Percentiles rank a stretch among this genome's conserved stretches.
These are phyloP conservation scores for Talpa occidentalis DNA, from an alignment of 2,113 vertebrate species.

Conservation along the genomic window DNA sequence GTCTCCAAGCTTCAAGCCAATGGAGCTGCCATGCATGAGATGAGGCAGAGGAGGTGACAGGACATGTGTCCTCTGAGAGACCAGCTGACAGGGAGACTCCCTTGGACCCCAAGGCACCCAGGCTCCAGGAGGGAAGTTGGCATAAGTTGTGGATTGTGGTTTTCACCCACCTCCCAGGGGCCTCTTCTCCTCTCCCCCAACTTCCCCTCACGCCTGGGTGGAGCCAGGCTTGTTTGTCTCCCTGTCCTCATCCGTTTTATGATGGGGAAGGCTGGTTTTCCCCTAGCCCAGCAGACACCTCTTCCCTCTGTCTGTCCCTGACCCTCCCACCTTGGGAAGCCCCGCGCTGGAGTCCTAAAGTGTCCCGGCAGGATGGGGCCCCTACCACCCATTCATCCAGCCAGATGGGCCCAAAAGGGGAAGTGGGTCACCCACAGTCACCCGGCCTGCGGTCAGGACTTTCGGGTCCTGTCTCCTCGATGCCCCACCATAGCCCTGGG, in stretches of 20 bases:
- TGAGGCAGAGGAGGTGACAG: not conserved
- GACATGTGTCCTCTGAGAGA: not conserved
- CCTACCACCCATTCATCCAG: conserved; percentile 5
- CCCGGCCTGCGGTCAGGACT: conserved; percentile 34
- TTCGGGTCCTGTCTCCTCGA: not conserved
- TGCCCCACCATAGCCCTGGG: not conserved
- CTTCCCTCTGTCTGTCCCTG: conserved; percentile 62
- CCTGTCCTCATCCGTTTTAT: conserved; percentile 30
- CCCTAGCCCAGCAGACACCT: conserved; percentile 71
- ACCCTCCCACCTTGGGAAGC: conserved; percentile 74
- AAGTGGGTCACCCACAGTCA: conserved; percentile 66
- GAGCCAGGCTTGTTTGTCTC: conserved; percentile 43
- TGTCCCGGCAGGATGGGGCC: conserved; percentile 48
- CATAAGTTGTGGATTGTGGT: conserved; percentile 35
- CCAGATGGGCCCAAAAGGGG: conserved; percentile 62
- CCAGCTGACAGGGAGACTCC: not conserved
- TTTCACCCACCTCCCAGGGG: conserved; percentile 32
- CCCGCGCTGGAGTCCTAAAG: conserved; percentile 24
- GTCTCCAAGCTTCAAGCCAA: not conserved
- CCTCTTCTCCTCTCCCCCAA: conserved; percentile 38
- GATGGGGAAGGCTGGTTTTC: conserved; percentile 75
- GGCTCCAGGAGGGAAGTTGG: conserved; percentile 49
- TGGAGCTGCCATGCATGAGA: rapidly evolving
- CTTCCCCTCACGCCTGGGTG: conserved; percentile 35
- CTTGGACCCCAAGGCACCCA: not conserved